Conservation (phyloP, 2,113 vertebrate species). For the Rhodinocichla rosea region DNA sequence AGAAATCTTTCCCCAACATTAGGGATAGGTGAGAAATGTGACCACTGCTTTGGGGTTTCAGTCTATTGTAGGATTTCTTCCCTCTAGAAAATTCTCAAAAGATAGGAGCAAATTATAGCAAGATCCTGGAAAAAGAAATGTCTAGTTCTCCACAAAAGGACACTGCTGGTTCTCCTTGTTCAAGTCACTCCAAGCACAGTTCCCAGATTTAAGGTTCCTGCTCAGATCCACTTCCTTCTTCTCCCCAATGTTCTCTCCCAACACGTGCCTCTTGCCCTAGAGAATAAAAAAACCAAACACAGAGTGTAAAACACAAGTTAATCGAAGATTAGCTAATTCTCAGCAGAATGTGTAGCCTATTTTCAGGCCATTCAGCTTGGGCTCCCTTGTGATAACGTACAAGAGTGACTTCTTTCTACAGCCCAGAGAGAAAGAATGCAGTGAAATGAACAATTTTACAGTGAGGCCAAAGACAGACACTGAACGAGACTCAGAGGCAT, state of each 20-base stretch:
- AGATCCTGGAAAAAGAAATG: background rate
- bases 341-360: background rate
- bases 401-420: background rate
- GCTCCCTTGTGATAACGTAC: fast-evolving
- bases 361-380: background rate
- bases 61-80: background rate
- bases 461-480: background rate
- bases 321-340: background rate
- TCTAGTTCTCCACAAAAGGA: conserved; percentile 68
- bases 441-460: fast-evolving
- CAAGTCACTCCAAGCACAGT: conserved; percentile 43
- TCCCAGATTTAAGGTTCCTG: conserved; percentile 37
- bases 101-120: background rate
- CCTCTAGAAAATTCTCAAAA: background rate
- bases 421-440: background rate
- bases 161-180: conserved; percentile 76
- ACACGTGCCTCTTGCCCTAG: conserved; percentile 62
- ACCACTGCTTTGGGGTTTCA: background rate
- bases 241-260: conserved; percentile 63
- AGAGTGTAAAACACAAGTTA: background rate
- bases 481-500: background rate
- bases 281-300: background rate
- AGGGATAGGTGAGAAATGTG: background rate
- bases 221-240: conserved; percentile 63
- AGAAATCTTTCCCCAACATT: background rate